Base-by-base conservation (phyloP, 2,797 vertebrate genomes). In the Oryzias dopingdopingensis region DNA sequence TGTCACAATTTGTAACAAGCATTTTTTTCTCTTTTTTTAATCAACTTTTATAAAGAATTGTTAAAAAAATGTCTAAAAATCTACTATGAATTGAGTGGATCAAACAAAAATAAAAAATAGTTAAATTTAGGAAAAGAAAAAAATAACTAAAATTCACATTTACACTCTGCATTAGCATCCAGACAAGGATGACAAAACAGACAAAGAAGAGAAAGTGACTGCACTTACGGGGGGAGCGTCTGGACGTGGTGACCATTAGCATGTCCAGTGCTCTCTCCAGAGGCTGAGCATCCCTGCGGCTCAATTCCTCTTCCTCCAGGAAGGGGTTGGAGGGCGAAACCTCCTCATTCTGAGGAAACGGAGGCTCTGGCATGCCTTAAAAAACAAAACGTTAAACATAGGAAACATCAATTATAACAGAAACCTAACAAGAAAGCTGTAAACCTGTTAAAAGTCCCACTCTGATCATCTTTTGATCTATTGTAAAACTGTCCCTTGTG, bases 321-420 rank as follows among this genome's bases (percentile, higher is more conserved):
- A 99, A 99, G 0, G 97, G 97, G 81, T 98, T 99, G 2, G 96
- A 96, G 16, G 97, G 97, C 0, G 95, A 96, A 14, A 99, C 94
- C 0, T 93, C 93, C 70, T 98, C 96, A 49, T 98, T 96, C 84
- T 94, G 96, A 18, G 93, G 92, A 70, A 95, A 96, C 0, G 88
- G 92, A 59, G 93, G 94, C 81, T 97, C 96, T 20, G 95, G 93
- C 88, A 98, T 93, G n/a, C 96, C 96, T 98, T 24, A 55, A 16
- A 14, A 37, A 37, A 37, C 10, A 4, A 12, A 32, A 37, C 12
- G 10, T 37, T 29, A 2, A 10, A 32, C 26, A 26, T 26, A 7
- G 7, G 26, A 26, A 26, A 26, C 8, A 32, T 12, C 8, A 10
- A 37, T 12, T 37, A 37, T 12, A 12, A 37, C 10, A 37, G 2